These are phyloP conservation scores for Podarcis raffonei DNA, from an alignment of 2,113 vertebrate genomes.

Conservation along the genomic window DNA sequence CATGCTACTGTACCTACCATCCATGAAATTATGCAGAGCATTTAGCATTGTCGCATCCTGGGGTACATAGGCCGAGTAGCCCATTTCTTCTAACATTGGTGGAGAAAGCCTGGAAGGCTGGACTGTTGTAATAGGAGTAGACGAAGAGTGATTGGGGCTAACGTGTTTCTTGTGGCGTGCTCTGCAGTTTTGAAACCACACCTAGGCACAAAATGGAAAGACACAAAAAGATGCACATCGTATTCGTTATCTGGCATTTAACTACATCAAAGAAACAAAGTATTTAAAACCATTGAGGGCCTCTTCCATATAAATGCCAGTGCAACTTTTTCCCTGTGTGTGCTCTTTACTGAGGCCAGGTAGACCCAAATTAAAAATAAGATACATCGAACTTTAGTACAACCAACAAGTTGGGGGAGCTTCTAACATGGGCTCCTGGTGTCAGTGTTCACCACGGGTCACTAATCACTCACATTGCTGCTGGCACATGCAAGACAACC, in stretches of 20 bases:
- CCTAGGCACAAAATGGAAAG: constrained; percentile 71
- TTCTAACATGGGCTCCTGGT: neutral
- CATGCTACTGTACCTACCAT: constrained; percentile 79
- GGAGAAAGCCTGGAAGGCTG: constrained; percentile 85
- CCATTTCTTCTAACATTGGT: constrained; percentile 89
- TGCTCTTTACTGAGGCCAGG: neutral
- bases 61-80: constrained; percentile 87
- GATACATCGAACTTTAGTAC: neutral
- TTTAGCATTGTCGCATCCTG: constrained; percentile 89
- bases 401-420: neutral
- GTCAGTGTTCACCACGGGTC: neutral
- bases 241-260: neutral
- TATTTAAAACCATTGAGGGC: neutral
- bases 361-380: neutral
- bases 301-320: neutral
- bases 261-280: neutral
- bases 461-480: neutral
- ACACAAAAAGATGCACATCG: neutral
- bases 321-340: neutral
- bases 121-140: constrained; percentile 81
- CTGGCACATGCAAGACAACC: neutral
- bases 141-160: constrained; percentile 87
- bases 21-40: constrained; percentile 91
- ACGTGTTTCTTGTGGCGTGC: constrained; percentile 96
- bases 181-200: constrained; percentile 98